These are phyloP conservation scores for Xenops minutus DNA, from an alignment of 2,797 vertebrate genomes.

Conservation along the genomic window DNA sequence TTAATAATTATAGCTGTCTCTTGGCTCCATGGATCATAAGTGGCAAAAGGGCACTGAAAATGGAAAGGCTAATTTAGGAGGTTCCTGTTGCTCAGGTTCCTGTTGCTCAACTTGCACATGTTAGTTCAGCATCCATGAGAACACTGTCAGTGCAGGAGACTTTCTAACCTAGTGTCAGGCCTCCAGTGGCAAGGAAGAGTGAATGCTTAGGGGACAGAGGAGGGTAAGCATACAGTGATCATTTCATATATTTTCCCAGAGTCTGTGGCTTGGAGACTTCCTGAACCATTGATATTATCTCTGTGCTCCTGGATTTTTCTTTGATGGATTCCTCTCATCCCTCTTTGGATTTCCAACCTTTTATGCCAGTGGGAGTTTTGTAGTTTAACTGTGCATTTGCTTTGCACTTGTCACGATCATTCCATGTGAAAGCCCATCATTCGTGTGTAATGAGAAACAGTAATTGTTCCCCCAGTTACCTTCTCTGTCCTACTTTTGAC, in stretches of 20 bases:
- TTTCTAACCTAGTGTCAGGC: neutral
- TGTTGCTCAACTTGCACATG: neutral
- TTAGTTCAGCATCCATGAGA: neutral
- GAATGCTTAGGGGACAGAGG: neutral
- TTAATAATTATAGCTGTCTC: neutral
- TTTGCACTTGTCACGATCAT: neutral
- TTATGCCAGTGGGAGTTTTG: neutral
- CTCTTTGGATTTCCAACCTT: neutral
- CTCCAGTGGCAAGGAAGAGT: neutral
- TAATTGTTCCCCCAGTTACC: constrained; percentile 1
- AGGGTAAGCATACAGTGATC: neutral
- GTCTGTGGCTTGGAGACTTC: neutral
- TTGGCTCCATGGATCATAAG: neutral
- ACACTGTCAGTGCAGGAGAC: neutral
- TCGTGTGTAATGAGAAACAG: neutral
- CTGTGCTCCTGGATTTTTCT: neutral
- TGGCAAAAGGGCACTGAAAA: neutral
- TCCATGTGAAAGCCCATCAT: neutral
- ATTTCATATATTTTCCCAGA: neutral
- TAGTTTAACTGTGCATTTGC: neutral
- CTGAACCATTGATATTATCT: neutral
- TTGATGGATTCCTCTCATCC: neutral
- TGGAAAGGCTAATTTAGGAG: neutral
- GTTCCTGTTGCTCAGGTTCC: neutral
- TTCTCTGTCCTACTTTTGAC: neutral